Evolutionary conservation across 2,888 invertebrate genomes (phyloP), one percentile per base, ranked within the genome.

Genomic region (Mythimna albipuncta): DNA sequence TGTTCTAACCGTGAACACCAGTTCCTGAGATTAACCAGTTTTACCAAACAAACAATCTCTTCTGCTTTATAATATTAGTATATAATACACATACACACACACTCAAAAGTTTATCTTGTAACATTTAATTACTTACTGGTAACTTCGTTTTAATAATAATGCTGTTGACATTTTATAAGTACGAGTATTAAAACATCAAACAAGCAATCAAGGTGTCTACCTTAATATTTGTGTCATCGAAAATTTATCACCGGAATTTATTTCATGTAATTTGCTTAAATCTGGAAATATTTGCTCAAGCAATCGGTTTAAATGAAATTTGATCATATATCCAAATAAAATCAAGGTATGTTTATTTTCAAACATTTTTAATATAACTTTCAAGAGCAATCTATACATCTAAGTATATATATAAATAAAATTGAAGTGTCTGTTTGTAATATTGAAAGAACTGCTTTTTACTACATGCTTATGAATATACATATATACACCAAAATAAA

Each of bases 181-280:
- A n/a, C n/a, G n/a, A n/a, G n/a, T 7, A 47, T 65, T 44, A n/a
- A n/a, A 66, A 68, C 63, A 55, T 70, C 72, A 77, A 84, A 81
- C 44, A 35, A 47, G 9, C 44, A 13, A 50, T 81, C n/a, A 71
- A 54, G 19, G 47, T 47, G 44, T 66, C 47, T 47, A 70, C 47
- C 47, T 47, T 63, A 62, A 76, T 67, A 68, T 73, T 82, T 63
- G 65, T 69, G 58, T 61, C 61, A 54, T 54, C 65, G 5, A 66
- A n/a, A 67, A 69, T 55, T 64, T 52, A 21, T 63, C 35, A 66
- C 72, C 59, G 77, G 70, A 81, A 72, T 79, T 72, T 47, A 32
- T 68, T 66, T 66, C 9, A 54, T 77, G 72, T 79, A 64, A 80
- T 80, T 74, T 57, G 44, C 13, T 26, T 35, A 62, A 55, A 50